Evolutionary conservation across 2,888 invertebrate genomes (phyloP), one percentile per base, ranked within the genome.

Genomic region (Gerosis bhagava): DNA sequence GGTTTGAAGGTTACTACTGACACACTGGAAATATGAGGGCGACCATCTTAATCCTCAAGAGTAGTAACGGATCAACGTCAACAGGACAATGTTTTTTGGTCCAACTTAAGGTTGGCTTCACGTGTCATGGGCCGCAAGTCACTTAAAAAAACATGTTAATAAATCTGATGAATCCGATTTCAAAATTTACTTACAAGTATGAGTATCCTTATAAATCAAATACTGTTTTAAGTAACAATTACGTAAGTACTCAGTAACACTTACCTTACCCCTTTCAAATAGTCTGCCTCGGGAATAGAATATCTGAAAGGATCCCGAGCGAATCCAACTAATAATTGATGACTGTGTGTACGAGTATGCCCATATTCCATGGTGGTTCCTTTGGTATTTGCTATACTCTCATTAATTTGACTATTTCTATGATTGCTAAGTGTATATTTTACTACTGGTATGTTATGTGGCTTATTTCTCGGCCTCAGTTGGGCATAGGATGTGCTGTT

Each of bases 221-320:
- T n/a, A n/a, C n/a, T n/a, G n/a, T n/a, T n/a, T n/a, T n/a, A n/a
- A n/a, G n/a, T n/a, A n/a, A n/a, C n/a, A n/a, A n/a, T n/a, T n/a
- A n/a, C n/a, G n/a, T n/a, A 19, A 19, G 6, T 19, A 19, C 3
- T 19, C 19, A 31, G 16, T 2, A 19, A 8, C 4, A 50, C 65
- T 67, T 55, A 83, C 87, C 86, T 82, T 6, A 81, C 77, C 19
- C 86, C 86, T 50, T 76, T 80, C 8, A 59, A 53, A 56, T 77
- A 87, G 47, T 86, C 84, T 4, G 70, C 70, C 16, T 78, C 78
- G 1, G 83, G 84, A 11, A 88, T 63, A 0, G 87, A 87, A 56
- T 73, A 74, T 49, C 86, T 73, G 46, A 74, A 88, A 0, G 87
- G 87, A 51, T 86, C 86, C 26, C 73, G 74, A 0, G 84, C 78